These are phyloP conservation scores for Laodelphax striatellus DNA, from an alignment of 1,140 invertebrate species.

Conservation along the genomic window DNA sequence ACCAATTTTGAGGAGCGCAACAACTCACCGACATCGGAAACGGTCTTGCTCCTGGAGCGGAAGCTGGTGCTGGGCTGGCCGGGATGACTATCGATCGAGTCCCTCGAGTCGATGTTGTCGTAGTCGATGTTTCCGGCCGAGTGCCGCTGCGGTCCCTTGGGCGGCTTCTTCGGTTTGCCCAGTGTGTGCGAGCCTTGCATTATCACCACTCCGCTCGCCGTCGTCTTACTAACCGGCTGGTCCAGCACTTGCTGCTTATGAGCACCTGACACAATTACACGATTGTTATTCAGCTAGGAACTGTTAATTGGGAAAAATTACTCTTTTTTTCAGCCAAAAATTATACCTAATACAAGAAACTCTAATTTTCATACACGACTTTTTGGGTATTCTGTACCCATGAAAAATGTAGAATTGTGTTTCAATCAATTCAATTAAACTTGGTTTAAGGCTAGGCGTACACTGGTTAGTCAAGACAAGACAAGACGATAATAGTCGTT, in stretches of 20 bases:
- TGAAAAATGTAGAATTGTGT: no score
- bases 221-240: constrained; percentile 25
- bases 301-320: no score
- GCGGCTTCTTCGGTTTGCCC: constrained; percentile 36
- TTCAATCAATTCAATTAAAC: no score
- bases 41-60: constrained; percentile 75
- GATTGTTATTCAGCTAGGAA: no score
- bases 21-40: constrained; percentile 64
- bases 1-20: background rate
- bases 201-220: constrained; percentile 23
- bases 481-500: no score
- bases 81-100: constrained; percentile 23
- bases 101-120: constrained; percentile 44
- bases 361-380: no score
- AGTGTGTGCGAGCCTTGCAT: constrained; percentile 39
- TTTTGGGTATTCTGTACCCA: no score
- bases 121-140: constrained; percentile 83
- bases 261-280: no score
- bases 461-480: no score
- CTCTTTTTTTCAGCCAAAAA: no score
- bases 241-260: constrained; percentile 29
- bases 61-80: constrained; percentile 44
- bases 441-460: no score
- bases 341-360: no score
- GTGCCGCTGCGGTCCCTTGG: constrained; percentile 56